Base-by-base conservation (phyloP, 2,888 invertebrate species). In the Phaedon cochleariae region DNA sequence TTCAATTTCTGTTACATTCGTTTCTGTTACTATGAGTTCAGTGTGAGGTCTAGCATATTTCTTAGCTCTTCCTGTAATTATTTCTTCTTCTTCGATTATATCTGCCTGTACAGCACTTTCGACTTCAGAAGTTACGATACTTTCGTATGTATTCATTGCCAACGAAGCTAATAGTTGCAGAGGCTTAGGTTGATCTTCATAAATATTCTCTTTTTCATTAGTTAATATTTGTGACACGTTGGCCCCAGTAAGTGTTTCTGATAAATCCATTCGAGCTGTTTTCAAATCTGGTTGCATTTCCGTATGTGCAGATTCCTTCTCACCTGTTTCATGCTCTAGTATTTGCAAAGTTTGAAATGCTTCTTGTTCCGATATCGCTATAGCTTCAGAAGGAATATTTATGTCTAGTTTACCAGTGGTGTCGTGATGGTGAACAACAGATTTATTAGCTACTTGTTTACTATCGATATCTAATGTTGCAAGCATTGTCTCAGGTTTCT, bases 1-100 rank as follows among this genome's bases (percentile, higher is more conserved):
- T 83, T 85, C 76, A 82, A 83, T 66, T 86, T 92, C 92, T 15
- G 84, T 84, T 29, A 84, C 79, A 53, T 87, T 81, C 5, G 86
- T 82, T 78, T 88, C 86, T 51, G 85, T 85, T 7, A 88, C 82
- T 59, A 87, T 78, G 15, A 86, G 84, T 79, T 87, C 88, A 71
- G 85, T 85, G 49, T 85, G 79, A 46, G 85, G 83, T 65, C 83
- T 81, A 21, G 85, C 81, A 64, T 82, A 84, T 61, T 86, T 77
- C 68, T 85, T 87, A 4, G 88, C 88, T 65, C 75, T 83, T 3
- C 84, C 85, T 21, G 83, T 81, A 31, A 81, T 64, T 12, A 84
- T 79, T 64, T 80, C 78, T 53, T 85, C 83, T 75, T 85, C 79
- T 21, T 74, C 69, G 1, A 88, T 74, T 31, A 84, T 78, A 55